These are phyloP conservation scores for Smittia sp. DNA, from an alignment of 2,888 invertebrate genomes.

Conservation along the genomic window DNA sequence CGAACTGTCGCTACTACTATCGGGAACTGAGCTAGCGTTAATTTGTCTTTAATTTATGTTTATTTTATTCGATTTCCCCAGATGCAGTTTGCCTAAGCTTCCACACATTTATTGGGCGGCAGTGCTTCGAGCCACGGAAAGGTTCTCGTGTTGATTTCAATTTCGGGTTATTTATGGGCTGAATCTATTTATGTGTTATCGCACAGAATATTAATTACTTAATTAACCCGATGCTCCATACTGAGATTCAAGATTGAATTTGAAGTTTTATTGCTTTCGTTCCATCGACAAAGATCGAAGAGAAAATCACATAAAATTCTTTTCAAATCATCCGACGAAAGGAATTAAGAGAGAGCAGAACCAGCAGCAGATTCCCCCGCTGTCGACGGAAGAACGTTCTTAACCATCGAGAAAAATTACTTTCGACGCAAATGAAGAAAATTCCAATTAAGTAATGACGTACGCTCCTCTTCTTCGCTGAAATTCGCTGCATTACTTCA, in stretches of 20 bases:
- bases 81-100: neutral
- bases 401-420: neutral
- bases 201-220: conserved; percentile 13
- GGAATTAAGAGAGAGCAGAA: no score
- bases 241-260: no score
- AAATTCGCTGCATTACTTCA: neutral
- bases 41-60: conserved; percentile 34
- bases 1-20: conserved; percentile 6
- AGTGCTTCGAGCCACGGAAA: neutral
- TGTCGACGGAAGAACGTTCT: no score
- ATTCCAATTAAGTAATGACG: conserved; percentile 2
- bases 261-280: no score
- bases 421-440: neutral
- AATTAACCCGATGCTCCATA: neutral
- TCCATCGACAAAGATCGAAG: no score
- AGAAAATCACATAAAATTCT: no score
- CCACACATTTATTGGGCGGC: neutral
- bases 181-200: neutral
- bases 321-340: no score
- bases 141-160: neutral
- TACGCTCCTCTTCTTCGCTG: neutral
- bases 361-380: no score
- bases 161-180: neutral
- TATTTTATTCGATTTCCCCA: conserved; percentile 23
- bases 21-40: conserved; percentile 14